These are phyloP conservation scores for Mongoloraphidia duomilia DNA, from an alignment of 2,888 invertebrate genomes.

Conservation along the genomic window DNA sequence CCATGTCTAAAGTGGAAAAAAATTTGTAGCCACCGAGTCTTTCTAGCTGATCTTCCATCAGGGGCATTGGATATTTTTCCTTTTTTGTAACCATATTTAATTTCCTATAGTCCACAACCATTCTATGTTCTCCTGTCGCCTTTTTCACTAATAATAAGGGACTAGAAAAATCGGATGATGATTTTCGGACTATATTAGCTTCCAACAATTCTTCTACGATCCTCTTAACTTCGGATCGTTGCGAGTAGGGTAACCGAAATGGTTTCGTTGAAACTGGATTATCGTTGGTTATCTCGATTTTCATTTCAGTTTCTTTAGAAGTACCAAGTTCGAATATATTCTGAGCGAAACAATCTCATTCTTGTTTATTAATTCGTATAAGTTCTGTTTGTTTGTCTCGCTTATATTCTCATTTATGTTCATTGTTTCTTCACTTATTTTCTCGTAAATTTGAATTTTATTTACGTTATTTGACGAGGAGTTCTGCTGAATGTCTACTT, in stretches of 20 bases:
- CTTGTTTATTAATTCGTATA: no score
- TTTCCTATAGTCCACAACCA: constrained; percentile 15
- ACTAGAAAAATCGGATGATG: constrained; percentile 12
- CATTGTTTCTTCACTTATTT: no score
- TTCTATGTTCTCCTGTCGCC: constrained; percentile 8
- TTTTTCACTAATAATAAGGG: constrained; percentile 10
- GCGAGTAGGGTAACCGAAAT: constrained; percentile 12
- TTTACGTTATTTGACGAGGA: no score
- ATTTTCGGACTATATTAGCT: constrained; percentile 10
- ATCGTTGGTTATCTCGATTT: constrained; percentile 10
- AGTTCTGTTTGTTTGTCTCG: no score
- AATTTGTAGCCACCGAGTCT: constrained; percentile 12
- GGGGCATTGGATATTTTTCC: constrained; percentile 17
- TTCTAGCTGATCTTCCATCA: constrained; percentile 17
- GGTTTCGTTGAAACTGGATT: constrained; percentile 10
- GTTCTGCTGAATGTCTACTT: no score
- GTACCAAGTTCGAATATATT: neutral
- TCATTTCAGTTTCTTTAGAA: constrained; percentile 5
- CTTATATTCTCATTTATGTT: no score
- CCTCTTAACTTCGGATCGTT: constrained; percentile 7
- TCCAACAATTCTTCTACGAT: constrained; percentile 10
- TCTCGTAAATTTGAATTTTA: no score
- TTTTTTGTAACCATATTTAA: constrained; percentile 17
- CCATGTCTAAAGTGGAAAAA: constrained; percentile 17
- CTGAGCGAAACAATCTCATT: neutral